Evolutionary conservation across 1,140 invertebrate genomes (phyloP), one percentile per base, ranked within the genome.

Genomic region (Euura saliciscinereae): DNA sequence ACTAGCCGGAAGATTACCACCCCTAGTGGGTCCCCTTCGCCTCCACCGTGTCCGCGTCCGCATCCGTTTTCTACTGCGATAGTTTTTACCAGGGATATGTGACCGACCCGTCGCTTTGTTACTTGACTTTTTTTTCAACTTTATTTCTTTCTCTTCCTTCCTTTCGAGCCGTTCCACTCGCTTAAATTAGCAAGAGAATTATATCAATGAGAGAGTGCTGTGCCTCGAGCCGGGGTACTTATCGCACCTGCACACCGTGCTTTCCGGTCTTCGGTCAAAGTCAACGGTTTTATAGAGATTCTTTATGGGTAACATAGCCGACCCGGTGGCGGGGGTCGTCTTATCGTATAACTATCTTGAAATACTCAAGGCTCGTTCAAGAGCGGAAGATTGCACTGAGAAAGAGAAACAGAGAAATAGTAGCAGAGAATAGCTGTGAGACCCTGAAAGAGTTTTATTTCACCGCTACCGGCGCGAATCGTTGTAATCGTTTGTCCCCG

Each of bases 1-100:
- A 80, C 80, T 78, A 80, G 74, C 72, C 78, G 78, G 78, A 80
- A 80, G 79, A 80, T 80, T 80, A 80, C 78, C 77, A 80, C 77
- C 78, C 51, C 51, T 59, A n/a, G 51, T 59, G 51, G 73, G 78
- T 73, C 75, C 74, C 44, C 71, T 44, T 51, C 70, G 66, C 74
- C 73, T 69, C 66, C 69, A 69, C 77, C 70, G 73, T 73, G 71
- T 77, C 73, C 76, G 51, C 51, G 51, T 71, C 75, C 73, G 69
- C 75, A 80, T 80, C 77, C 79, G 73, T 73, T 74, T 78, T 78
- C 77, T 78, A 74, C 78, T 71, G 72, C 66, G 77, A 72, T 71
- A 78, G 77, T 80, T 80, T 80, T 80, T 80, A 79, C 78, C 71
- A 68, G 45, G 73, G 80, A 80, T 80, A 80, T 80, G 80, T 80